A percentile compares a stretch with the other conserved stretches of the same genome.
These are phyloP conservation scores for Danionella dracula DNA, from an alignment of 2,797 vertebrate species.

Conservation along the genomic window DNA sequence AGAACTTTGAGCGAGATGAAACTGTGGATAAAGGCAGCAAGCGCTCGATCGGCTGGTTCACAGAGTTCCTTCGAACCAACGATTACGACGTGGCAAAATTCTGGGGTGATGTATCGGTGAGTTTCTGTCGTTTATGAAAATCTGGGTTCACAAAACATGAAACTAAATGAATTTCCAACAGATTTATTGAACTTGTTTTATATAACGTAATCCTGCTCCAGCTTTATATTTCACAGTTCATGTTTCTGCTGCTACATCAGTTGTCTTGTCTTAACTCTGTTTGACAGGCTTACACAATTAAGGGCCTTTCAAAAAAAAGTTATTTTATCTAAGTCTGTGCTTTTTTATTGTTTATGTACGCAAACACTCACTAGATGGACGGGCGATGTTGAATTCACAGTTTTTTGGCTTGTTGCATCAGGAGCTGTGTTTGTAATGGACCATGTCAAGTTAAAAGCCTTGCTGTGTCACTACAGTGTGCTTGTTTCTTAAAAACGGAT, in stretches of 20 bases:
- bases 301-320: background rate
- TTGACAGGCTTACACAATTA: background rate
- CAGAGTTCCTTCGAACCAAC: slow-evolving; percentile 89
- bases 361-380: background rate
- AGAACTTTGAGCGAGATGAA: slow-evolving; percentile 91
- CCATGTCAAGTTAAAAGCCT: background rate
- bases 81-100: slow-evolving; percentile 92
- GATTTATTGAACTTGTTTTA: background rate
- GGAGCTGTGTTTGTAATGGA: background rate
- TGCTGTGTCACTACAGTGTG: background rate
- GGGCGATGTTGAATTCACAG: background rate
- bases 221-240: background rate
- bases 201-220: no score
- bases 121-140: slow-evolving; percentile 48
- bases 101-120: slow-evolving; percentile 97
- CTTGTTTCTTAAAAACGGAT: background rate
- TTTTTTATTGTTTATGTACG: background rate
- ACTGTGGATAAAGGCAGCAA: slow-evolving; percentile 96
- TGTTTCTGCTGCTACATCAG: background rate
- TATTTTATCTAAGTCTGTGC: background rate
- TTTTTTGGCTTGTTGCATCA: background rate
- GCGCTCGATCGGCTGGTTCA: slow-evolving; percentile 96
- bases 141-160: background rate
- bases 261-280: background rate
- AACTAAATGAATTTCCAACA: background rate